phyloP scores from a whole-genome alignment of 1,140 invertebrate genomes.

The Cherax quadricarinatus region DNA sequence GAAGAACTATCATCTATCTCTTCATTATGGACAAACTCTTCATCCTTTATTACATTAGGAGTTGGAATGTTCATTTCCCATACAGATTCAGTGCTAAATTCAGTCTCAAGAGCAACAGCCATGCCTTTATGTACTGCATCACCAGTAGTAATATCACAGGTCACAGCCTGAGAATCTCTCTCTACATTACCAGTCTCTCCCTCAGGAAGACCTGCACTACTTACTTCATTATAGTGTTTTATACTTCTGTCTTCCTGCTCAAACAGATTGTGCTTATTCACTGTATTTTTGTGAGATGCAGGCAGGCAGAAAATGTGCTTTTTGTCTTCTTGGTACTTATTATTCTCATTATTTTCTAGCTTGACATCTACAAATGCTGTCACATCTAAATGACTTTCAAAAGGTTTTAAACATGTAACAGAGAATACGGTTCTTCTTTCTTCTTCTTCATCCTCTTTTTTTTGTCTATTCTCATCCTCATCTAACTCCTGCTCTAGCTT shows the following conservation, averaged over 20 bases:
- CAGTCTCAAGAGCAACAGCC: neutral
- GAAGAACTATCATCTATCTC: slow-evolving; percentile 6
- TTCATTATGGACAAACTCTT: slow-evolving; percentile 31
- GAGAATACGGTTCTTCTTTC: neutral
- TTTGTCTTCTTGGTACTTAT: neutral
- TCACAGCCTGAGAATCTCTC: neutral
- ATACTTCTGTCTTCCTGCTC: neutral
- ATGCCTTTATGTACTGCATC: neutral
- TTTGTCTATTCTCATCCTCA: slow-evolving; percentile 32
- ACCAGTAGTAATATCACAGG: neutral
- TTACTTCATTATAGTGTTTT: neutral
- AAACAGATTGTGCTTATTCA: neutral
- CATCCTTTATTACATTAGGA: neutral
- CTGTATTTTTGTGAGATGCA: neutral
- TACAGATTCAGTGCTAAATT: neutral
- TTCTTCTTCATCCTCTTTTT: neutral
- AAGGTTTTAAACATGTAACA: neutral
- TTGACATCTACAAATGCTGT: neutral
- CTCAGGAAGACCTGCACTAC: neutral
- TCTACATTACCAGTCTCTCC: neutral
- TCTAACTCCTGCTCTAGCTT: slow-evolving; percentile 40
- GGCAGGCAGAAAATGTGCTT: neutral
- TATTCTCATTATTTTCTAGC: neutral
- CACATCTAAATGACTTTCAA: neutral
- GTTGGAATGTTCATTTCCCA: neutral